Percentiles rank a stretch among this genome's conserved stretches.
phyloP scores from a whole-genome alignment of 2,888 invertebrate species.

The Ethmia dodecea region DNA sequence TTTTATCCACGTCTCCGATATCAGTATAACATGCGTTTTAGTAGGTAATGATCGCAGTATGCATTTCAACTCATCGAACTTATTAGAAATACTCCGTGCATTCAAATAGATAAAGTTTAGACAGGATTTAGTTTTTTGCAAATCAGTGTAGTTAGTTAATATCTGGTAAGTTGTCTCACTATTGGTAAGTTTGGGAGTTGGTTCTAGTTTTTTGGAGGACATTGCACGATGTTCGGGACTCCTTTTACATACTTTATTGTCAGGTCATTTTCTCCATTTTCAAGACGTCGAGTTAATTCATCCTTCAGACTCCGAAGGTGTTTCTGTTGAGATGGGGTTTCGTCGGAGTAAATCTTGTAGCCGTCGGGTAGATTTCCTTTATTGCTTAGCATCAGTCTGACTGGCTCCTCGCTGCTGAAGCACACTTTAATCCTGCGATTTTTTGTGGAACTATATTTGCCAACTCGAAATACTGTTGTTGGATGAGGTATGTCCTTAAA shows the following conservation, averaged over 20 bases:
- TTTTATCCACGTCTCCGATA: constrained; percentile 23
- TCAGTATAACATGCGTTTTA: constrained; percentile 11
- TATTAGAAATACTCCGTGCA: constrained; percentile 20
- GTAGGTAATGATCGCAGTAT: constrained; percentile 11
- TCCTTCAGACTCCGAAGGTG: neutral
- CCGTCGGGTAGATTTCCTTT: neutral
- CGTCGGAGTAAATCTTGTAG: neutral
- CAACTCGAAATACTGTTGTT: neutral
- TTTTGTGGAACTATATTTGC: neutral
- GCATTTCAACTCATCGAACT: constrained; percentile 23
- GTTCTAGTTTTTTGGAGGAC: neutral
- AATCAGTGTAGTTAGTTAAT: constrained; percentile 17
- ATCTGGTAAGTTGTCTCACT: constrained; percentile 12
- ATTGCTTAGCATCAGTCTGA: neutral
- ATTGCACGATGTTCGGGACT: neutral
- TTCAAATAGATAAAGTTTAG: constrained; percentile 23
- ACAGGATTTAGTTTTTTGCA: constrained; percentile 13
- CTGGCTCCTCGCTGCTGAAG: neutral
- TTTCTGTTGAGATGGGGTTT: neutral
- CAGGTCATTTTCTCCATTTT: neutral
- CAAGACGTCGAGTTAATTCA: neutral
- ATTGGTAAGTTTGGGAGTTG: neutral
- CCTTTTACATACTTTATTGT: neutral
- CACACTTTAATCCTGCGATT: neutral
- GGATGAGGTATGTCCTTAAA: constrained; percentile 13